These are phyloP conservation scores for Liopterus haemorrhoidalis DNA, from an alignment of 2,888 invertebrate genomes.

Conservation along the genomic window DNA sequence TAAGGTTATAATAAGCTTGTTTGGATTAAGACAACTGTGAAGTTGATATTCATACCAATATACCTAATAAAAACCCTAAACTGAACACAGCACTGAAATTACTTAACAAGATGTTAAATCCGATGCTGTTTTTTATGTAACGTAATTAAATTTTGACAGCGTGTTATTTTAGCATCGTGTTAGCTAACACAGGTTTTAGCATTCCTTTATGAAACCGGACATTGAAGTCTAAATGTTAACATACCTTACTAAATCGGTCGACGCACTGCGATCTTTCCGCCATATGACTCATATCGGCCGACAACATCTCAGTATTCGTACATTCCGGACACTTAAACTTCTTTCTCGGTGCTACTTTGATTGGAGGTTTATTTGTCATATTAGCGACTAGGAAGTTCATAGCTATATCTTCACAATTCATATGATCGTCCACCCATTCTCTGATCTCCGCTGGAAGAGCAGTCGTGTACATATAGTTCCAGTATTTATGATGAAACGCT, in stretches of 20 bases:
- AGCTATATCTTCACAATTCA: constrained; percentile 98
- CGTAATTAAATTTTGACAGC: no score
- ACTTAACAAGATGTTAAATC: no score
- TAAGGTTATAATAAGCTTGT: no score
- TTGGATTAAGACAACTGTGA: no score
- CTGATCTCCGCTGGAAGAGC: constrained; percentile 70
- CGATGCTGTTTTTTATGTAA: no score
- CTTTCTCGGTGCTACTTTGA: constrained; percentile 87
- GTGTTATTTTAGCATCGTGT: no score
- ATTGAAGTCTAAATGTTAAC: no score
- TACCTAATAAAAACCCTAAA: no score
- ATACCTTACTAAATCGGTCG: constrained; percentile 61
- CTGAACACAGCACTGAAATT: no score
- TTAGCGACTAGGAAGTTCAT: constrained; percentile 97
- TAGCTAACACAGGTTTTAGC: no score
- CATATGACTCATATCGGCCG: constrained; percentile 90
- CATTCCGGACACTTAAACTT: constrained; percentile 97
- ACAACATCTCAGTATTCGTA: constrained; percentile 87
- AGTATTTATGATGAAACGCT: constrained; percentile 94
- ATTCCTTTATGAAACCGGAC: no score
- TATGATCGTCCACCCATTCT: constrained; percentile 87
- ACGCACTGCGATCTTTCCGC: constrained; percentile 87
- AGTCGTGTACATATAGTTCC: constrained; percentile 90
- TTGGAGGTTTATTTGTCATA: constrained; percentile 86
- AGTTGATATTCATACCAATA: no score